A percentile compares a stretch with the other conserved stretches of the same genome.
These are phyloP conservation scores for Menura novaehollandiae DNA, from an alignment of 2,113 vertebrate species.

Conservation along the genomic window DNA sequence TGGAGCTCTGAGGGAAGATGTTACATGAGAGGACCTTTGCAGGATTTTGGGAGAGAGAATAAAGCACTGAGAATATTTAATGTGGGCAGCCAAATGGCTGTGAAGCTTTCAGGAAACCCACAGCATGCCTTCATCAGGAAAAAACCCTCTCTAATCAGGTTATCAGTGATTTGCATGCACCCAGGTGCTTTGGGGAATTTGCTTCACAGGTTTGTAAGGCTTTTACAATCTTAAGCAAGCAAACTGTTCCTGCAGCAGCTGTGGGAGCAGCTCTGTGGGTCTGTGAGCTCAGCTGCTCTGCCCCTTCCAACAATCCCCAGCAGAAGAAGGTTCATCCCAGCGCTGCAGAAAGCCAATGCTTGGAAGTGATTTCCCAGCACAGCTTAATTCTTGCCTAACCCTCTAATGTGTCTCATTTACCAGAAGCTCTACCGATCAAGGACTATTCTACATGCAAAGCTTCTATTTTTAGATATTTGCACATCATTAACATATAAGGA, in stretches of 20 bases:
- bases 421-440: slow-evolving; percentile 12
- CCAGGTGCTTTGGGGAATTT: background rate
- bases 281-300: background rate
- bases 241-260: background rate
- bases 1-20: background rate
- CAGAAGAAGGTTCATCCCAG: background rate
- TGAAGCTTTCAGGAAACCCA: background rate
- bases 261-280: background rate
- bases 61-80: background rate
- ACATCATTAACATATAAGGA: background rate
- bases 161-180: slow-evolving; percentile 4
- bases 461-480: background rate
- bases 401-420: slow-evolving; percentile 8
- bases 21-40: background rate
- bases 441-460: background rate
- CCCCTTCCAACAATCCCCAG: background rate
- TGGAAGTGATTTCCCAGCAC: slow-evolving; percentile 13
- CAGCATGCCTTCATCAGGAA: background rate
- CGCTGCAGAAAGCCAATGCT: background rate
- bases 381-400: slow-evolving; percentile 15
- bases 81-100: background rate
- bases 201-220: background rate
- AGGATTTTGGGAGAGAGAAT: background rate
- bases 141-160: background rate
- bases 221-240: background rate